Evolutionary conservation across 37 sponge, comb jelly and placozoan genomes (phyloP), one percentile per base, ranked within the genome.

Genomic region (Theonella swinhoei): DNA sequence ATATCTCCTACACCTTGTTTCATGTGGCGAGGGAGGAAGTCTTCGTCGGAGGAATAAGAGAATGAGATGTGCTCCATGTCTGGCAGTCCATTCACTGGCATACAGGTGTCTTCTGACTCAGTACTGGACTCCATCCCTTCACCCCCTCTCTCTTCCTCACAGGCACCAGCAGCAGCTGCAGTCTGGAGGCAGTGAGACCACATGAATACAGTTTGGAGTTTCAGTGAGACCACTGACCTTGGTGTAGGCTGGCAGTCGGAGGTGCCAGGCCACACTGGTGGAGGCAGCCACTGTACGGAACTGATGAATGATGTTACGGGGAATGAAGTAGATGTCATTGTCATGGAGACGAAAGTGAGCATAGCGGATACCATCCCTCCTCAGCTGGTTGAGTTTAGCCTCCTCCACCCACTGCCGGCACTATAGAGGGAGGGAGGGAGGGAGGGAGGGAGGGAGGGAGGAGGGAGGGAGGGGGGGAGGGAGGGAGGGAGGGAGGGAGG

Each of bases 291-390:
- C 85, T 28, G 99, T 98, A 4, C 89, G 85, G 69, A 98, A 98
- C 85, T 98, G 99, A 70, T 98, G 99, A 30, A 98, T 81, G 41
- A 94, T 91, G 62, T 98, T 95, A 1, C 96, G 92, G 25, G 99
- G 99, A 32, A 98, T 96, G 84, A 98, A 98, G 87, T 98, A 98
- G 71, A 96, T 89, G 71, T 96, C 99, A 61, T 96, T 91, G 80
- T 84, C 95, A 32, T 75, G 70, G 41, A 98, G 79, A 17, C 89
- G 90, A 22, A 96, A 65, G 63, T 78, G 82, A 17, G 99, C 85
- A 54, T 96, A 98, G 33, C 88, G 77, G 0, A 98, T 68, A 9
- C 94, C 92, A 3, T 88, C 89, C 17, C 94, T 67, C 3, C 94
- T 72, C 41, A 98, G 81, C 74, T 91, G 94, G 82, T 96, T 96